Evolutionary conservation across 1,140 invertebrate genomes (phyloP).

Genomic region (Prorops nasuta): DNA sequence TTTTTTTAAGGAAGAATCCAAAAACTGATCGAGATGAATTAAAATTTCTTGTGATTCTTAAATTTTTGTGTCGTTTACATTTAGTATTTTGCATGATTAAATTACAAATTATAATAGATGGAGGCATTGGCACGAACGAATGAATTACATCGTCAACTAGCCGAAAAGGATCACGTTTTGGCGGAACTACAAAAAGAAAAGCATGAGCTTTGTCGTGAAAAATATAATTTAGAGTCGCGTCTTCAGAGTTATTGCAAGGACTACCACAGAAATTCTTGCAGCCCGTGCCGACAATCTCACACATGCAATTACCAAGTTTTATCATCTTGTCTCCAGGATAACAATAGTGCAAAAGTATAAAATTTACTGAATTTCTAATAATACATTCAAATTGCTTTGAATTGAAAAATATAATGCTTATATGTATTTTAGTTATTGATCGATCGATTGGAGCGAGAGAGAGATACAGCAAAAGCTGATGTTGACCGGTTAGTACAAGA

Average conservation of each 20-base stretch:
- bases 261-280: constrained; percentile 31
- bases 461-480: constrained; percentile 57
- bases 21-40: no score
- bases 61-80: constrained; percentile 26
- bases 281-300: constrained; percentile 16
- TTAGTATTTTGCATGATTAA: background rate
- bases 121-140: constrained; percentile 28
- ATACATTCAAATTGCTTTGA: no score
- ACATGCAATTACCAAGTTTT: constrained; percentile 20
- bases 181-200: constrained; percentile 50
- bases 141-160: constrained; percentile 45
- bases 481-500: constrained; percentile 59
- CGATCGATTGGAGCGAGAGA: constrained; percentile 56
- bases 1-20: no score
- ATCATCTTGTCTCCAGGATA: constrained; percentile 5
- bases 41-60: no score
- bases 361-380: no score
- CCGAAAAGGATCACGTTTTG: constrained; percentile 50
- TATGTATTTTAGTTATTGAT: constrained; percentile 38
- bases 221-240: constrained; percentile 47
- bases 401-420: no score
- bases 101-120: constrained; percentile 13
- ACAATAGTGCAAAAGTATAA: constrained; percentile 12
- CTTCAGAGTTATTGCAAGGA: constrained; percentile 37
- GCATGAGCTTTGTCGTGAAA: constrained; percentile 46